Evolutionary conservation across 2,113 vertebrate species (phyloP).

Genomic region (Chloroceryle aenea): DNA sequence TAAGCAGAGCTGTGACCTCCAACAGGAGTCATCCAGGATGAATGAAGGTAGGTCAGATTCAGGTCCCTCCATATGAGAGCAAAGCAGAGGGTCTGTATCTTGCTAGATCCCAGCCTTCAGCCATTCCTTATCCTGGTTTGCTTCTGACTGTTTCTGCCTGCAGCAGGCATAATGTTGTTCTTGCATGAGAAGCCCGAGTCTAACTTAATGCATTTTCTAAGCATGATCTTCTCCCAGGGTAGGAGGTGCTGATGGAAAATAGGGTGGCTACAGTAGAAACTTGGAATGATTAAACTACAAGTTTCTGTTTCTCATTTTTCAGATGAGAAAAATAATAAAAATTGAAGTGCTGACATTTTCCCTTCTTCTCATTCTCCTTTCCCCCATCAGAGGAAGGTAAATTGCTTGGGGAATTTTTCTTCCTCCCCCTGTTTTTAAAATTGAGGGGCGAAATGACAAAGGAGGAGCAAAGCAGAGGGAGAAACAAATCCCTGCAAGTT

Average conservation of each 20-base stretch:
- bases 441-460: background rate
- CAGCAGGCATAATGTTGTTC: background rate
- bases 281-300: background rate
- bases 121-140: background rate
- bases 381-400: background rate
- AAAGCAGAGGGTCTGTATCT: background rate
- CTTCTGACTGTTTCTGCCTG: background rate
- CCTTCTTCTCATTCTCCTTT: background rate
- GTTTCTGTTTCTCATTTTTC: background rate
- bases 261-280: background rate
- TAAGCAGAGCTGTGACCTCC: background rate
- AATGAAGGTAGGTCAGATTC: background rate
- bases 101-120: background rate
- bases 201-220: background rate
- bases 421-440: background rate
- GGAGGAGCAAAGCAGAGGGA: background rate
- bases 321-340: background rate
- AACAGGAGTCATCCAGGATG: rapidly evolving
- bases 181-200: background rate
- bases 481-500: background rate
- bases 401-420: background rate
- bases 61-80: background rate
- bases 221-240: background rate
- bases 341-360: background rate
- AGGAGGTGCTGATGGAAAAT: background rate